Evolutionary conservation across 2,888 invertebrate species (phyloP).

Genomic region (Tetranychus piercei): DNA sequence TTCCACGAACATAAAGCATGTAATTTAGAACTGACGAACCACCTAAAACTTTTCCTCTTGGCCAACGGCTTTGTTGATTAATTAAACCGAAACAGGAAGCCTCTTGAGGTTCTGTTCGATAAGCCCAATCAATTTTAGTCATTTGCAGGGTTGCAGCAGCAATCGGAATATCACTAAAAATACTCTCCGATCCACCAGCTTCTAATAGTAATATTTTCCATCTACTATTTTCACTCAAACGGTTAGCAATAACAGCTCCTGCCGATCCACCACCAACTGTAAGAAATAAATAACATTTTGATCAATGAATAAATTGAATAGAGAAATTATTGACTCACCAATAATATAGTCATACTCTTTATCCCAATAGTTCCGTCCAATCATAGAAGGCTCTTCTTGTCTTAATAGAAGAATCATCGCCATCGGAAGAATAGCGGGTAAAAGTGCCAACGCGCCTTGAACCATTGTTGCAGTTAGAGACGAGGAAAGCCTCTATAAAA

Average conservation of each 20-base stretch:
- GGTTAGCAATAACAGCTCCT: conserved; percentile 67
- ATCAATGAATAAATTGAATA: too few relatives aligned
- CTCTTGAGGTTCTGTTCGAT: conserved; percentile 65
- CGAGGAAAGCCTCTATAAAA: too few relatives aligned
- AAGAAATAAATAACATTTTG: too few relatives aligned
- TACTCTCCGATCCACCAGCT: conserved; percentile 29
- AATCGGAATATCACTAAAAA: conserved; percentile 28
- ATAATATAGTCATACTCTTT: conserved; percentile 28
- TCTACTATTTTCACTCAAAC: conserved; percentile 36
- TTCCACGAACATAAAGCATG: conserved; percentile 85
- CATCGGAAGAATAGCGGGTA: too few relatives aligned
- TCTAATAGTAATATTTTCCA: conserved; percentile 28
- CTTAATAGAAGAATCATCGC: too few relatives aligned
- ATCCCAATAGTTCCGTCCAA: conserved; percentile 24
- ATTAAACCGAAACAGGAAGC: conserved; percentile 28
- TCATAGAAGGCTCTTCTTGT: too few relatives aligned
- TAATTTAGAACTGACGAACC: conserved; percentile 85
- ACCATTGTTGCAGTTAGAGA: too few relatives aligned
- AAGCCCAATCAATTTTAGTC: conserved; percentile 59
- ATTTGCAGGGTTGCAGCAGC: conserved; percentile 28
- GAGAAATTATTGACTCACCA: conserved; percentile 20
- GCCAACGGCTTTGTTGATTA: conserved; percentile 27
- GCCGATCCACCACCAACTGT: conserved; percentile 70
- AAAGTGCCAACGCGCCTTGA: too few relatives aligned
- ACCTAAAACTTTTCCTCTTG: conserved; percentile 42